Percentiles rank a stretch among this genome's conserved stretches.
phyloP scores from a whole-genome alignment of 2,113 vertebrate species.

The Podocnemis expansa region DNA sequence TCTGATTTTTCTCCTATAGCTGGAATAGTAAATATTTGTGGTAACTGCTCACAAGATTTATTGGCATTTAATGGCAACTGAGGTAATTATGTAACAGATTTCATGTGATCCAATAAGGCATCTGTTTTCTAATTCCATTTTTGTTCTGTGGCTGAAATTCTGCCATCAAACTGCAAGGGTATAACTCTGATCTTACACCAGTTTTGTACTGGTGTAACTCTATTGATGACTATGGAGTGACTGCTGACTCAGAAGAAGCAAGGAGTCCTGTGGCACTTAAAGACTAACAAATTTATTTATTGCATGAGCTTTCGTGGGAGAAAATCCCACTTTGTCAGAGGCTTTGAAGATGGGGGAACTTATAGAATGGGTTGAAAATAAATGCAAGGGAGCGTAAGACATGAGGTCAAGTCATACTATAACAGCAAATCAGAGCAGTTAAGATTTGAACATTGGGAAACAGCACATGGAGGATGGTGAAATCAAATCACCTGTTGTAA shows the following conservation, averaged over 20 bases:
- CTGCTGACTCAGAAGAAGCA: neutral
- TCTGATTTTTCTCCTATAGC: neutral
- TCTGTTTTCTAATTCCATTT: neutral
- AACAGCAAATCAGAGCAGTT: too few relatives aligned
- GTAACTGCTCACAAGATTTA: neutral
- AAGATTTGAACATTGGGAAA: too few relatives aligned
- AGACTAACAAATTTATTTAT: too few relatives aligned
- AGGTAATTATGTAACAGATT: neutral
- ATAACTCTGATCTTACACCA: neutral
- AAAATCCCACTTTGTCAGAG: too few relatives aligned
- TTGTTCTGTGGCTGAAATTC: neutral
- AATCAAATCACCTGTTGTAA: too few relatives aligned
- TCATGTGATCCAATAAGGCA: fast-evolving
- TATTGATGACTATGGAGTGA: neutral
- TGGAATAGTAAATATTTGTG: neutral
- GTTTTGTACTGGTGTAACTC: neutral
- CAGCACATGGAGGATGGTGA: too few relatives aligned
- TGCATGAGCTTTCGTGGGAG: too few relatives aligned
- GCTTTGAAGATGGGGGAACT: too few relatives aligned
- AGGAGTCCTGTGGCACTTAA: too few relatives aligned
- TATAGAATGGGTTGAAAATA: too few relatives aligned
- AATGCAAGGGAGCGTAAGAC: too few relatives aligned
- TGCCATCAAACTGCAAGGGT: neutral
- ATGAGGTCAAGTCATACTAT: too few relatives aligned
- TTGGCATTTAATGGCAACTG: fast-evolving